Evolutionary conservation across 1,140 invertebrate species (phyloP), one percentile per base, ranked within the genome.

Genomic region (Caerostris darwini): DNA sequence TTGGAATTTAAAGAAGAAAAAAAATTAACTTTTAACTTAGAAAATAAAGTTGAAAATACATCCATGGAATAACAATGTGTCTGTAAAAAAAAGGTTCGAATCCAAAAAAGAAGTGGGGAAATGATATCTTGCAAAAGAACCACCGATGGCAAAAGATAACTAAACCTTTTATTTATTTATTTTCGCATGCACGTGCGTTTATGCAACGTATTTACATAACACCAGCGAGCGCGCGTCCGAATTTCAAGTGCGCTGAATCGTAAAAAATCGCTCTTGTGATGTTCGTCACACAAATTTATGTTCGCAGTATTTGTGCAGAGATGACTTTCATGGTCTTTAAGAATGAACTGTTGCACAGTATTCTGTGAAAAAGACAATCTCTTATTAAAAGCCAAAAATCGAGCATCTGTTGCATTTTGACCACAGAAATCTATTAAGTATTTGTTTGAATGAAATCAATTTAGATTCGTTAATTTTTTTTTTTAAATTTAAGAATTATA

Each of bases 181-280:
- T 77, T 77, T 77, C 19, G 71, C 34, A 77, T 71, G 34, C 34
- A 50, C 12, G 34, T 77, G 10, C 53, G 34, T 77, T 34, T 12
- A 77, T 34, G 34, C 14, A 77, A 34, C 50, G 12, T 77, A 77
- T 77, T 77, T 77, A 77, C 71, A 77, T 77, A 53, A 77, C 71
- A 77, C 71, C 53, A 50, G 53, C 53, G 53, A 50, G 53, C 53
- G 53, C 19, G 14, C 71, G 34, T 77, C 53, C 34, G 71, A 53
- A 77, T 77, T 53, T 34, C 53, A 50, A 77, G 71, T 67, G 34
- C 8, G 71, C 34, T 77, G 7, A 34, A 19, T 77, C 71, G 71
- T 77, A 77, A 77, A 77, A 77, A 77, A 34, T 77, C 71, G 50
- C 53, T 77, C 34, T 12, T 34, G 34, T 34, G 71, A 77, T 77